These are phyloP conservation scores for Eulemur albifrons DNA, from an alignment of 2,797 vertebrate genomes.

Conservation along the genomic window DNA sequence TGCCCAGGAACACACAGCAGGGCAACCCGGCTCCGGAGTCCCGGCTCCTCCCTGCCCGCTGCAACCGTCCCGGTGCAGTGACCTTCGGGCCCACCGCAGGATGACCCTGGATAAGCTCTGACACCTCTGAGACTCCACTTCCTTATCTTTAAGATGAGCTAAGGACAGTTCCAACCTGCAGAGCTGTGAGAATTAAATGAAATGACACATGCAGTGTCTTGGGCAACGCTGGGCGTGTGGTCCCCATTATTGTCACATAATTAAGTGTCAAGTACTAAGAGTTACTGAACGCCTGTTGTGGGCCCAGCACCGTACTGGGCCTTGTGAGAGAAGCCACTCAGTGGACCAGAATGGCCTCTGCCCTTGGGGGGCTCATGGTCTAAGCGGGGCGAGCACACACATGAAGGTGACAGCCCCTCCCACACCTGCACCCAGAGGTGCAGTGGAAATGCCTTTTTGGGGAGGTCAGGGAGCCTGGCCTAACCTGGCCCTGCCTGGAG, in stretches of 20 bases:
- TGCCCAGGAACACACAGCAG: too few relatives aligned
- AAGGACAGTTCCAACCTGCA: background rate
- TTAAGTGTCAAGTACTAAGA: background rate
- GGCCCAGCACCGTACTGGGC: background rate
- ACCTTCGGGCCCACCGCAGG: background rate
- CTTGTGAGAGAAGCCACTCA: background rate
- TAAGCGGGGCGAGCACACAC: background rate
- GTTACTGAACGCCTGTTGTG: background rate
- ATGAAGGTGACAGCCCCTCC: rapidly evolving
- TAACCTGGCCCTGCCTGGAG: background rate
- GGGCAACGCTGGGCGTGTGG: background rate
- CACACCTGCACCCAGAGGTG: background rate
- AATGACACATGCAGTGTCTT: background rate
- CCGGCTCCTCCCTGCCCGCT: background rate
- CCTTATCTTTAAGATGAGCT: background rate
- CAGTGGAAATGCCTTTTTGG: background rate
- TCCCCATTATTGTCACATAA: rapidly evolving
- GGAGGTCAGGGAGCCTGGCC: background rate
- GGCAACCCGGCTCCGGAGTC: background rate
- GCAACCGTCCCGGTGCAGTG: background rate
- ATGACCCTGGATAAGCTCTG: background rate
- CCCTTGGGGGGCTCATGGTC: background rate
- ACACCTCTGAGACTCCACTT: background rate
- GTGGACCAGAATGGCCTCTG: background rate
- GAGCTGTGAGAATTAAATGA: background rate